A percentile compares a stretch with the other conserved stretches of the same genome.
These are phyloP conservation scores for Vesta saturnalis DNA, from an alignment of 2,888 invertebrate species.

Conservation along the genomic window DNA sequence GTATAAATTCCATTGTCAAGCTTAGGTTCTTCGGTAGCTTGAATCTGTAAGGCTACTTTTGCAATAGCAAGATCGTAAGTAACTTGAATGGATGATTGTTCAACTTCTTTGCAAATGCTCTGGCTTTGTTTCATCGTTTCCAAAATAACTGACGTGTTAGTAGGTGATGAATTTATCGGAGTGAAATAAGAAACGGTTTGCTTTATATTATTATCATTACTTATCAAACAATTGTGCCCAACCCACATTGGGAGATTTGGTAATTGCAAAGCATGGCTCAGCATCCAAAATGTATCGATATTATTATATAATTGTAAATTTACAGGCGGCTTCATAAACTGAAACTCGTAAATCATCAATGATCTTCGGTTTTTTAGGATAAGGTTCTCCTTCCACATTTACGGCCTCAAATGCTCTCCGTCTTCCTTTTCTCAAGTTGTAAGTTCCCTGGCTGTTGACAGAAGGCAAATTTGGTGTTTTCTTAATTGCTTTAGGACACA, in stretches of 20 bases:
- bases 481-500: background rate
- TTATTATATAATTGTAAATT: background rate
- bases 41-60: background rate
- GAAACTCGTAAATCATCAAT: background rate
- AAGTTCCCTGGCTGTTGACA: background rate
- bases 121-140: constrained; percentile 45
- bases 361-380: background rate
- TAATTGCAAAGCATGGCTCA: background rate
- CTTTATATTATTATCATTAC: constrained; percentile 4
- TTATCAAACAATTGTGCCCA: constrained; percentile 37
- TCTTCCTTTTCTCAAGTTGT: background rate
- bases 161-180: constrained; percentile 9
- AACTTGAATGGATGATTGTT: constrained; percentile 27
- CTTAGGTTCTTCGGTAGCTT: background rate
- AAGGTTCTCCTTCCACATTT: background rate
- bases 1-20: background rate
- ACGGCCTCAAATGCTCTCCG: background rate
- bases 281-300: background rate
- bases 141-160: constrained; percentile 35
- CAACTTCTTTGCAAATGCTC: constrained; percentile 44
- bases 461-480: background rate
- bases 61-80: background rate
- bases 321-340: too few species aligned
- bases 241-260: constrained; percentile 33
- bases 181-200: background rate